Evolutionary conservation across 2,113 vertebrate genomes (phyloP).

Genomic region (Microtus pennsylvanicus): DNA sequence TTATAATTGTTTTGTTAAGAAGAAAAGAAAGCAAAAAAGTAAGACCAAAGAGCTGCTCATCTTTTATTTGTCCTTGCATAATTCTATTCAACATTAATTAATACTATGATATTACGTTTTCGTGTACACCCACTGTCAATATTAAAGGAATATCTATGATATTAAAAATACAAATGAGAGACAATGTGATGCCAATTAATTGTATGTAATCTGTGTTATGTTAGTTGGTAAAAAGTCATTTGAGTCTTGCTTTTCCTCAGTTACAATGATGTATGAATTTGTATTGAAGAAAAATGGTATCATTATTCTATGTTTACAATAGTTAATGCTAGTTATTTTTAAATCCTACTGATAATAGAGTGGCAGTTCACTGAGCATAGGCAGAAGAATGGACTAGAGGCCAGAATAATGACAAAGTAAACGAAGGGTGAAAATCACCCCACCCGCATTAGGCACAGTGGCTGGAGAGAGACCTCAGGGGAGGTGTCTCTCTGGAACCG

Average conservation of each 20-base stretch:
- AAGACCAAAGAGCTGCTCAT: constrained; percentile 77
- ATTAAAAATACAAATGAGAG: constrained; percentile 7
- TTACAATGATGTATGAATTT: constrained; percentile 35
- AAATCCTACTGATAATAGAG: background rate
- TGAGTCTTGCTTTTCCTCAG: constrained; percentile 3
- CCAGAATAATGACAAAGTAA: background rate
- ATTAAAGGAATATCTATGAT: constrained; percentile 20
- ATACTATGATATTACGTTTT: constrained; percentile 74
- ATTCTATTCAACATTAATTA: constrained; percentile 84
- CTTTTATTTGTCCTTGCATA: constrained; percentile 84
- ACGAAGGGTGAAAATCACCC: background rate
- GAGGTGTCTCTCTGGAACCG: background rate
- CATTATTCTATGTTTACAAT: background rate
- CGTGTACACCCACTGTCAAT: constrained; percentile 29
- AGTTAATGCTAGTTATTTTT: background rate
- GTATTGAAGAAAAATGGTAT: constrained; percentile 4
- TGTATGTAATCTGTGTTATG: background rate
- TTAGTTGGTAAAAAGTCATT: constrained; percentile 43
- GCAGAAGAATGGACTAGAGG: background rate
- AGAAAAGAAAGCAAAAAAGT: constrained; percentile 63
- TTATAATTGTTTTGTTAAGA: constrained; percentile 82
- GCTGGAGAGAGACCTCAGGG: background rate
- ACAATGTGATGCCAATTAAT: background rate
- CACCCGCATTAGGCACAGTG: background rate
- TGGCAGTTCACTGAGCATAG: background rate